A percentile compares a stretch with the other conserved stretches of the same genome.
Evolutionary conservation across 2,113 vertebrate genomes (phyloP).

Genomic region (Gnathonemus longibarbis): DNA sequence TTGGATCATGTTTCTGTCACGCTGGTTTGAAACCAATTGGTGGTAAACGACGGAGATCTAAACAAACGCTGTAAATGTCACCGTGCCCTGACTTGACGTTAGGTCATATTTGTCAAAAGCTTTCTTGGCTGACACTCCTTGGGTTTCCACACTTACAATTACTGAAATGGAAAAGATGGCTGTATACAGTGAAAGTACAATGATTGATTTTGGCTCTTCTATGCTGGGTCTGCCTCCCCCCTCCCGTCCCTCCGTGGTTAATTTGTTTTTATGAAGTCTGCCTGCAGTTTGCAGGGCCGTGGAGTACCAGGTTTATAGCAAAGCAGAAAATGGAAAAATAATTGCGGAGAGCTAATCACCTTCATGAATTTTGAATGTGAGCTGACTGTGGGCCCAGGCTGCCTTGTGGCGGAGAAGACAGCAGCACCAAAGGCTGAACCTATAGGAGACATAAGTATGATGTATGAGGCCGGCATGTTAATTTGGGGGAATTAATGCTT

Average conservation of each 20-base stretch:
- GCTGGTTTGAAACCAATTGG: neutral
- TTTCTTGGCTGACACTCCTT: neutral
- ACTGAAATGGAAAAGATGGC: neutral
- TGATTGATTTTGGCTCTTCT: conserved; percentile 8
- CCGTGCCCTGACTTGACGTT: neutral
- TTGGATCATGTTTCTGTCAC: neutral
- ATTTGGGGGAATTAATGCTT: conserved; percentile 29
- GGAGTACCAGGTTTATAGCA: neutral
- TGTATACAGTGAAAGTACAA: neutral
- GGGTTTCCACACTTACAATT: neutral
- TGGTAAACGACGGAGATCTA: neutral
- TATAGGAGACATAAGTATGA: conserved; percentile 10
- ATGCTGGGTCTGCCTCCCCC: neutral
- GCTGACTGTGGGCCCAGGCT: neutral
- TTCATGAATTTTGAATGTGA: conserved; percentile 20
- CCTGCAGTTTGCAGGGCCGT: neutral
- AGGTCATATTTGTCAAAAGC: neutral
- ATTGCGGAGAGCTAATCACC: conserved; percentile 12
- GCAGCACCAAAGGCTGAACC: neutral
- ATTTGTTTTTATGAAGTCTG: conserved; percentile 9
- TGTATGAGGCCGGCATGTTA: neutral
- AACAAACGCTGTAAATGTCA: neutral
- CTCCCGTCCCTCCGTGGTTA: neutral
- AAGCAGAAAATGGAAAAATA: conserved; percentile 14
- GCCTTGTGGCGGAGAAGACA: neutral